These are phyloP conservation scores for Periophthalmus modestus DNA, from an alignment of 2,113 vertebrate genomes.

Conservation along the genomic window DNA sequence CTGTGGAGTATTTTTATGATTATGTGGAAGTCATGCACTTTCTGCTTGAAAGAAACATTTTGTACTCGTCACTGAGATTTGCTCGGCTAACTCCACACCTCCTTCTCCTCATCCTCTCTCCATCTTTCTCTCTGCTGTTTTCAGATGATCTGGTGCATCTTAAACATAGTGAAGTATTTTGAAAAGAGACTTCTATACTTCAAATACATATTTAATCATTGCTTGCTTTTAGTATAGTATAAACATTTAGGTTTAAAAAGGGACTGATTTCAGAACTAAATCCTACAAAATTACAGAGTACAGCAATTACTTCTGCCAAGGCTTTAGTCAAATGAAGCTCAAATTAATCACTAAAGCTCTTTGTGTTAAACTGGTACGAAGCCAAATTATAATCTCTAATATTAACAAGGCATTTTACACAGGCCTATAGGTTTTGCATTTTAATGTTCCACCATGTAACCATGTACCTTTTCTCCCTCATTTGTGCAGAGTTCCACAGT, in stretches of 20 bases:
- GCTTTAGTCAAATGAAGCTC: too few species aligned
- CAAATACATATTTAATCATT: not conserved
- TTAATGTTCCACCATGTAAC: not conserved
- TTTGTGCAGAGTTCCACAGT: too few species aligned
- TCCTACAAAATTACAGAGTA: too few species aligned
- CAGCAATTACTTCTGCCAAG: too few species aligned
- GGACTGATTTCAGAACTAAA: too few species aligned
- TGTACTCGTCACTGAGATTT: constrained; percentile 30
- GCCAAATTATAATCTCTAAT: not conserved
- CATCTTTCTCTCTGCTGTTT: constrained; percentile 20
- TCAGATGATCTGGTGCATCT: constrained; percentile 15
- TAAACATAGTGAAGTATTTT: constrained; percentile 34
- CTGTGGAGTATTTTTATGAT: not conserved
- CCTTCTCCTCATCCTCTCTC: constrained; percentile 12
- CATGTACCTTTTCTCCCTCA: too few species aligned
- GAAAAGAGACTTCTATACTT: not conserved
- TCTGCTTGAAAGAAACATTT: constrained; percentile 30
- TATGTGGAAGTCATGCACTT: not conserved
- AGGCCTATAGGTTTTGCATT: not conserved
- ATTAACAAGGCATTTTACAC: not conserved
- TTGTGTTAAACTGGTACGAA: too few species aligned
- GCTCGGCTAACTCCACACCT: constrained; percentile 25
- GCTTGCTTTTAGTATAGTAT: not conserved
- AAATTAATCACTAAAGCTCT: too few species aligned
- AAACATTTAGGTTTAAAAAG: not conserved